Conservation (phyloP, 2,797 vertebrate genomes). For the Mionectes olivaceus region DNA sequence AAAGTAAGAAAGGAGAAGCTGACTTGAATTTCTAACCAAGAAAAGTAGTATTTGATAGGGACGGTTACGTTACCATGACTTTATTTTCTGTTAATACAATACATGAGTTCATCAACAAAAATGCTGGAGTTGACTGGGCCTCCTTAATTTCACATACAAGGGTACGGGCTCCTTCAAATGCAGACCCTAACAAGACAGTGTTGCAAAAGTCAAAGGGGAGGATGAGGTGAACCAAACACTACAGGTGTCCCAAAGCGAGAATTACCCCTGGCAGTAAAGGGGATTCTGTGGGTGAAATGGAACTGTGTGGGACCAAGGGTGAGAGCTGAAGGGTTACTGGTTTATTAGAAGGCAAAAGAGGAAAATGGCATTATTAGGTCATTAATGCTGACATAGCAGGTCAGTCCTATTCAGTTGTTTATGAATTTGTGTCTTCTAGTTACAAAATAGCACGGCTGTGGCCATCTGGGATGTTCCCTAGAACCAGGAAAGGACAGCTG, state of each 20-base stretch:
- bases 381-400: not conserved
- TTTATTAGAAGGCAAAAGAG: not conserved
- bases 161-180: not conserved
- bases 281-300: not conserved
- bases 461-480: not conserved
- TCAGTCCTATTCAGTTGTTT: not conserved
- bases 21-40: not conserved
- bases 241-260: not conserved
- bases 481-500: not conserved
- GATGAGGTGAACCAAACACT: not conserved
- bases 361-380: not conserved
- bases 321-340: not conserved
- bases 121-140: not conserved
- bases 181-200: not conserved
- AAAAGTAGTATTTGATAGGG: not conserved
- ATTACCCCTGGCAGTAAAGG: not conserved
- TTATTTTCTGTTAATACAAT: not conserved
- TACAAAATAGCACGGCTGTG: not conserved
- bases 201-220: not conserved
- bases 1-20: not conserved
- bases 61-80: not conserved
- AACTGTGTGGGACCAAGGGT: not conserved
- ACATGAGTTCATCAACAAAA: not conserved
- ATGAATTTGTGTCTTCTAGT: not conserved
- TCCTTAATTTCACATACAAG: not conserved